These are phyloP conservation scores for Ecliptopera silaceata DNA, from an alignment of 2,888 invertebrate species.

Conservation along the genomic window DNA sequence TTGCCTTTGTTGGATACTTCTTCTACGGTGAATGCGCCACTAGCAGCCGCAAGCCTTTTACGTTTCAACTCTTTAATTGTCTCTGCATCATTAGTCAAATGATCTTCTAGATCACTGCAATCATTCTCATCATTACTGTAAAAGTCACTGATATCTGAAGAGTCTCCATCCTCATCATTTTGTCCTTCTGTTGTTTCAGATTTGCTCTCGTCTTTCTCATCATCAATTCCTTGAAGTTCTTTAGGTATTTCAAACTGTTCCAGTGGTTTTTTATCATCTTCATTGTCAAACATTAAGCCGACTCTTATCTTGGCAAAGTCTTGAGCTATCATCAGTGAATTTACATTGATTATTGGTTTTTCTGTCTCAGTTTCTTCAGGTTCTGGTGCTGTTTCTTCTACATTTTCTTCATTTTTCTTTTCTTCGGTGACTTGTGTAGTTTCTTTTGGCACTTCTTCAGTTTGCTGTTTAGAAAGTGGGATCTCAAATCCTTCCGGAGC, in stretches of 20 bases:
- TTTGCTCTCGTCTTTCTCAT: constrained; percentile 57
- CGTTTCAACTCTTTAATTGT: constrained; percentile 74
- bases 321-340: constrained; percentile 85
- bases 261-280: constrained; percentile 85
- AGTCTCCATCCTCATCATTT: constrained; percentile 76
- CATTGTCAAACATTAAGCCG: constrained; percentile 85
- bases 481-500: constrained; percentile 92
- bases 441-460: constrained; percentile 46
- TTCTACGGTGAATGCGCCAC: constrained; percentile 81
- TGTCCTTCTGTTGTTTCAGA: constrained; percentile 49
- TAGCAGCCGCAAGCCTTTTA: constrained; percentile 76
- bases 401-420: constrained; percentile 48
- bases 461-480: constrained; percentile 80
- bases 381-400: constrained; percentile 45
- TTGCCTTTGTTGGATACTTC: constrained; percentile 69
- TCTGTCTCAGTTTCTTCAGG: constrained; percentile 48
- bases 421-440: constrained; percentile 40
- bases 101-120: constrained; percentile 78
- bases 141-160: constrained; percentile 86
- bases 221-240: constrained; percentile 73
- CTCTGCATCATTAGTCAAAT: constrained; percentile 72
- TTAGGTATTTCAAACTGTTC: constrained; percentile 74
- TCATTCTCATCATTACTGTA: constrained; percentile 86
- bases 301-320: constrained; percentile 92
- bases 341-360: constrained; percentile 62